Percentiles rank a stretch among this genome's conserved stretches.
phyloP scores from a whole-genome alignment of 2,797 vertebrate species.

The Brachymystax lenok region DNA sequence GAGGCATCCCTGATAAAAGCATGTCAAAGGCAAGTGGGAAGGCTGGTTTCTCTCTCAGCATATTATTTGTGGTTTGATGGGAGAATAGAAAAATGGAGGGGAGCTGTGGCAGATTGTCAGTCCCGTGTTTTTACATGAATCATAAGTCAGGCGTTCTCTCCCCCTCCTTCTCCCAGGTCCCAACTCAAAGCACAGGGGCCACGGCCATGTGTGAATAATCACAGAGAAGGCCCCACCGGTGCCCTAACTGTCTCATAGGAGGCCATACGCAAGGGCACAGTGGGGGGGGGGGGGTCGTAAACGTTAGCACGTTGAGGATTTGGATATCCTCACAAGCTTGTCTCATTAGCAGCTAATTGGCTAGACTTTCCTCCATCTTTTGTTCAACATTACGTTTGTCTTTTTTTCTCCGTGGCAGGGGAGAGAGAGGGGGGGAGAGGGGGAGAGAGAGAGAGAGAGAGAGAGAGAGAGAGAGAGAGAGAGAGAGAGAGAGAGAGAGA shows the following conservation, averaged over 20 bases:
- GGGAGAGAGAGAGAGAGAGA: neutral
- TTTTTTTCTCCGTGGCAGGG: constrained; percentile 48
- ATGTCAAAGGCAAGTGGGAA: constrained; percentile 70
- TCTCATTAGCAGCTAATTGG: constrained; percentile 89
- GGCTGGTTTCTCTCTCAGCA: constrained; percentile 75
- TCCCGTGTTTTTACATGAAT: constrained; percentile 72
- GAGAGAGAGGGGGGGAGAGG: no score
- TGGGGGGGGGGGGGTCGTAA: constrained; percentile 63
- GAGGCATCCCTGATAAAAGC: constrained; percentile 72
- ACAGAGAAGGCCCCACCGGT: constrained; percentile 71
- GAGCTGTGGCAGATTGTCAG: constrained; percentile 61
- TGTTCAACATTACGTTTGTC: constrained; percentile 76
- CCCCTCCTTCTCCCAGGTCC: constrained; percentile 56
- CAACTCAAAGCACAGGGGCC: constrained; percentile 65
- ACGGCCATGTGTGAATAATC: constrained; percentile 80
- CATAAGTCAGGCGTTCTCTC: constrained; percentile 73
- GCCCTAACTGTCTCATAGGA: constrained; percentile 63
- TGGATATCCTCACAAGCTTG: constrained; percentile 82
- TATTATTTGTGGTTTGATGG: constrained; percentile 66
- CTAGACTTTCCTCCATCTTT: constrained; percentile 75
- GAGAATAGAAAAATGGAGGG: neutral
- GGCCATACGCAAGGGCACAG: constrained; percentile 68
- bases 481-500: neutral
- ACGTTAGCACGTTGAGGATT: constrained; percentile 80
- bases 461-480: neutral